Evolutionary conservation across 1,140 invertebrate genomes (phyloP).

Genomic region (Hylyphantes graminicola): DNA sequence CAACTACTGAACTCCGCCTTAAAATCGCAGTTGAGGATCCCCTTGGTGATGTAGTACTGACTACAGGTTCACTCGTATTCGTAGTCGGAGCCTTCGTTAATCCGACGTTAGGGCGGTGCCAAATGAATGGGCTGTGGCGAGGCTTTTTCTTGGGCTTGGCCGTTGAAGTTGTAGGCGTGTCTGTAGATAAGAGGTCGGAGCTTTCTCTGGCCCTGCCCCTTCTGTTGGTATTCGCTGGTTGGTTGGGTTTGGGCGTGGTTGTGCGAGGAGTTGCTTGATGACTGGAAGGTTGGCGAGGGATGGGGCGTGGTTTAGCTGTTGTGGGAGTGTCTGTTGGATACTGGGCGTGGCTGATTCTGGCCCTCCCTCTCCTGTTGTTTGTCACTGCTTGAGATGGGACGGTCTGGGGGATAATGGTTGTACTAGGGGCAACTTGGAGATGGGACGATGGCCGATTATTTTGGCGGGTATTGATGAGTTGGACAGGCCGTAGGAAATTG

Average conservation of each 20-base stretch:
- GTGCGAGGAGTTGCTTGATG: not conserved
- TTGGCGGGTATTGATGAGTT: too few species aligned
- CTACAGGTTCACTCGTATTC: not conserved
- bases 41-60: not conserved
- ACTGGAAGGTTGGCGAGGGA: not conserved
- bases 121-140: constrained; percentile 29
- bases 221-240: not conserved
- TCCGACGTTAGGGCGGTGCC: constrained; percentile 26
- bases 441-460: too few species aligned
- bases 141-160: not conserved
- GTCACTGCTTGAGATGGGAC: not conserved
- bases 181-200: not conserved
- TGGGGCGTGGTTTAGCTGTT: not conserved
- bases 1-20: not conserved
- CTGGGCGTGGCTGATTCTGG: not conserved
- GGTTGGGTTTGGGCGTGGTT: not conserved
- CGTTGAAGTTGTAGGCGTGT: not conserved
- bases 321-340: not conserved
- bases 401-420: too few species aligned
- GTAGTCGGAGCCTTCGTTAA: not conserved
- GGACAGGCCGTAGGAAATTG: too few species aligned
- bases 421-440: too few species aligned
- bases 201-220: not conserved
- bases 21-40: not conserved
- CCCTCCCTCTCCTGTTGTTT: not conserved